phyloP scores from a whole-genome alignment of 2,888 invertebrate species.

The Lasius fuliginosus region DNA sequence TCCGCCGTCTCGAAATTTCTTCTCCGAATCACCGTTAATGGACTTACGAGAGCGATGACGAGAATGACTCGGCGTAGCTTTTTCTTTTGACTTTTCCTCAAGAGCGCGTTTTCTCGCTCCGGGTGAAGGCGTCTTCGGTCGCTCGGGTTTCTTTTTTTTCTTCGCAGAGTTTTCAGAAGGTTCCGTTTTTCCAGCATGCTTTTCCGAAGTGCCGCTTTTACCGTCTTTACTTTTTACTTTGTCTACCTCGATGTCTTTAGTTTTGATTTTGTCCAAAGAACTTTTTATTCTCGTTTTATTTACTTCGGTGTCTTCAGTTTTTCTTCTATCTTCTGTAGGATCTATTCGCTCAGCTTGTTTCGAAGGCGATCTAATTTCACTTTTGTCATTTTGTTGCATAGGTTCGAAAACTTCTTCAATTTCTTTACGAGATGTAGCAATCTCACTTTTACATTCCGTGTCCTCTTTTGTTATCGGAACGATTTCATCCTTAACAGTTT shows the following conservation, averaged over 20 bases:
- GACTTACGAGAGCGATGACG: slow-evolving; percentile 46
- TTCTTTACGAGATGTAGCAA: background rate
- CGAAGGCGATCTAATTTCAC: slow-evolving; percentile 14
- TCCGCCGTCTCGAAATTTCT: slow-evolving; percentile 15
- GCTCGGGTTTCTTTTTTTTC: slow-evolving; percentile 39
- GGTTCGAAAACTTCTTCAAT: slow-evolving; percentile 3
- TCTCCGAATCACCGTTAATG: slow-evolving; percentile 11
- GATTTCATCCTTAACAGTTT: slow-evolving; percentile 3
- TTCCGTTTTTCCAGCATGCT: slow-evolving; percentile 6
- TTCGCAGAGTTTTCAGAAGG: slow-evolving; percentile 5
- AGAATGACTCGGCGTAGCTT: slow-evolving; percentile 12
- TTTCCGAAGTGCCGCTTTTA: background rate
- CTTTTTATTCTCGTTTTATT: background rate
- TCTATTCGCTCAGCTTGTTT: slow-evolving; percentile 2
- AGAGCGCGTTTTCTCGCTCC: slow-evolving; percentile 47
- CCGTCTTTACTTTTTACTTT: slow-evolving; percentile 16
- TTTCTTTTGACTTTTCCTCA: slow-evolving; percentile 62
- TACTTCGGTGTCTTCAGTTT: background rate
- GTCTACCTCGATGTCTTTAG: background rate
- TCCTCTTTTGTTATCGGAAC: background rate
- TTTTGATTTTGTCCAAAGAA: background rate
- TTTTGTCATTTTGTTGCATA: slow-evolving; percentile 13
- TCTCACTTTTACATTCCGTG: background rate
- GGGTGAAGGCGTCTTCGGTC: background rate
- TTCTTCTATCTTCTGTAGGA: background rate